Percentiles rank a stretch among this genome's conserved stretches.
phyloP scores from a whole-genome alignment of 2,888 invertebrate genomes.

The Ischnura elegans region DNA sequence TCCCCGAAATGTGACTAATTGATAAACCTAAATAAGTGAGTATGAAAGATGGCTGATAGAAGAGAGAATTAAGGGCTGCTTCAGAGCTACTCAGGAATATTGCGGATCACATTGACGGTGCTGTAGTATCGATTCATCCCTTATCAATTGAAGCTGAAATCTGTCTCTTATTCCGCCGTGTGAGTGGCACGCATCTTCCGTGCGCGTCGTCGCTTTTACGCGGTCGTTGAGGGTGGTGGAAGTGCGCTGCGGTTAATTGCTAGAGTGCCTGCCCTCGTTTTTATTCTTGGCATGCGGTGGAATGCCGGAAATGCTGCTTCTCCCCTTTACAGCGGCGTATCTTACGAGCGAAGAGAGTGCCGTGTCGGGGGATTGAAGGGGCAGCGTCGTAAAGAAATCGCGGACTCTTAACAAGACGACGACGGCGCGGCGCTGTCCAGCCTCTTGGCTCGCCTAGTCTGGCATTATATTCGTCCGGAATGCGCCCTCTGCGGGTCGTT shows the following conservation, averaged over 20 bases:
- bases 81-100: too few species aligned
- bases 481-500: not conserved
- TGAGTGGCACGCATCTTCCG: too few species aligned
- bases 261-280: conserved; percentile 19
- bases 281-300: conserved; percentile 10
- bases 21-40: too few species aligned
- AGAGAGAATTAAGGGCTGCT: too few species aligned
- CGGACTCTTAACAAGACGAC: too few species aligned
- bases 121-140: too few species aligned
- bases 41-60: too few species aligned
- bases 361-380: not conserved
- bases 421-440: not conserved
- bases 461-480: not conserved
- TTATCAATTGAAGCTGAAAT: too few species aligned
- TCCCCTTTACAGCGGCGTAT: not conserved
- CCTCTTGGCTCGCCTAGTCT: not conserved
- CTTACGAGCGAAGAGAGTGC: not conserved
- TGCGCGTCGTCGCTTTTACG: not conserved
- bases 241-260: not conserved
- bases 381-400: conserved; percentile 18
- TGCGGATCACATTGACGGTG: too few species aligned
- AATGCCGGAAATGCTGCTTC: conserved; percentile 6
- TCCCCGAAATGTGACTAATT: too few species aligned
- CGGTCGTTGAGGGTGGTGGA: not conserved
- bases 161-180: too few species aligned